These are phyloP conservation scores for Phrynosoma platyrhinos DNA, from an alignment of 2,113 vertebrate genomes.

Conservation along the genomic window DNA sequence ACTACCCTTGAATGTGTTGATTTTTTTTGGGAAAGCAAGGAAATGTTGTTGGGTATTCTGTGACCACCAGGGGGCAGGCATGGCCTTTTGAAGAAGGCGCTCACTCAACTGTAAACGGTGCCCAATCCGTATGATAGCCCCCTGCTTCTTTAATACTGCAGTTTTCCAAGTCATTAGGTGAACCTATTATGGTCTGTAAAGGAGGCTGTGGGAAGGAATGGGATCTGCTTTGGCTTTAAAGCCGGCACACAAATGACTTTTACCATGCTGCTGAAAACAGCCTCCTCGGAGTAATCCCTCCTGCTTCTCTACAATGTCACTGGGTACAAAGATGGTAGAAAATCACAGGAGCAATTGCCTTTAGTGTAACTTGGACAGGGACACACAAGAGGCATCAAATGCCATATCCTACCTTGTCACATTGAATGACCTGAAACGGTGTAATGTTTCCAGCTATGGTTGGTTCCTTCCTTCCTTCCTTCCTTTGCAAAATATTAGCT, in stretches of 20 bases:
- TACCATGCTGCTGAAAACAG: not conserved
- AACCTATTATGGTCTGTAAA: accelerated
- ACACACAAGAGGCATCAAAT: not conserved
- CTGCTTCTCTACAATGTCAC: no score
- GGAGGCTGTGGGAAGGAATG: not conserved
- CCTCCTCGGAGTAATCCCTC: not conserved
- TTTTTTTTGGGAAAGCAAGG: not conserved
- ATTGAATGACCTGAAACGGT: no score
- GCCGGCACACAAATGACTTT: not conserved
- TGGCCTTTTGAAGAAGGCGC: slow-evolving; percentile 59
- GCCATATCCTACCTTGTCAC: not conserved
- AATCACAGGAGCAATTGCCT: no score
- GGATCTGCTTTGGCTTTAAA: not conserved
- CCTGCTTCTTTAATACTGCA: not conserved
- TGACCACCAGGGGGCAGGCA: slow-evolving; percentile 78
- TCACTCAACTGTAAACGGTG: accelerated
- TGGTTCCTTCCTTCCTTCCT: no score
- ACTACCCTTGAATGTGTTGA: no score
- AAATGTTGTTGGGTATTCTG: not conserved
- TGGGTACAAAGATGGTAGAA: not conserved
- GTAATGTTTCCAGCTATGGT: no score
- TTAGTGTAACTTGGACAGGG: not conserved
- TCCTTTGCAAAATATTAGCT: no score
- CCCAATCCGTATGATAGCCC: not conserved
- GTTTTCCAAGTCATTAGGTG: not conserved